Base-by-base conservation (phyloP, 64 coral and sea anemone genomes). In the Actinia equina region DNA sequence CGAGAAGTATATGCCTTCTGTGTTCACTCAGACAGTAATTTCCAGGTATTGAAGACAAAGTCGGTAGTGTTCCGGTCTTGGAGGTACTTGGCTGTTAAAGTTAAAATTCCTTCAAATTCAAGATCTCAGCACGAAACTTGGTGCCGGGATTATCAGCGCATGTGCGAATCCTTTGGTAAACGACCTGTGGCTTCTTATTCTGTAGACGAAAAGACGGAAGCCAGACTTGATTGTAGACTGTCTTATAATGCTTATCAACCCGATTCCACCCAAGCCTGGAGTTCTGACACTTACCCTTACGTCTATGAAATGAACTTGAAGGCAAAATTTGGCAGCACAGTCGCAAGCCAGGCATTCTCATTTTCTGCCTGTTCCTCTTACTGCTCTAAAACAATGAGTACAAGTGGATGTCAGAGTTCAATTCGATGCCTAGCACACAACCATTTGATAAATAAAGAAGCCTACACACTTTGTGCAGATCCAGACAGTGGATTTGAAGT, bases 401-500 rank as follows among this genome's bases (percentile, higher is more conserved):
- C 83, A 43, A 11, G 22, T 20, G 16, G 27, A 14, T 85, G 83
- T 44, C 83, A 85, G 37, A 10, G 6, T 43, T 44, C 52, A 59
- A 4, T 85, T 0, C 4, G 12, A 3, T 85, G 83, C 52, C n/a
- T 85, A 11, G 0, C 1, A 14, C 17, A 67, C 9, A 26, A 13
- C 60, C 22, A 18, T 16, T 15, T 58, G 3, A 59, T 0, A 23
- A 55, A 42, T 61, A 55, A 23, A 25, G 56, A 30, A 52, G 26
- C 11, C 0, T 82, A 89, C 52, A 88, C 87, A 81, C 19, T 79
- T 41, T 89, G 87, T 61, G 22, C 55, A 9, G 56, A 89, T 42
- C 69, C 87, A 17, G 87, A 82, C n/a, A 82, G 77, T 43, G 77
- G 59, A 20, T 82, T 89, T 62, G 77, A 89, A 67, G 79, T 56